Base-by-base conservation (phyloP, 1,140 invertebrate species). In the Galleria mellonella region DNA sequence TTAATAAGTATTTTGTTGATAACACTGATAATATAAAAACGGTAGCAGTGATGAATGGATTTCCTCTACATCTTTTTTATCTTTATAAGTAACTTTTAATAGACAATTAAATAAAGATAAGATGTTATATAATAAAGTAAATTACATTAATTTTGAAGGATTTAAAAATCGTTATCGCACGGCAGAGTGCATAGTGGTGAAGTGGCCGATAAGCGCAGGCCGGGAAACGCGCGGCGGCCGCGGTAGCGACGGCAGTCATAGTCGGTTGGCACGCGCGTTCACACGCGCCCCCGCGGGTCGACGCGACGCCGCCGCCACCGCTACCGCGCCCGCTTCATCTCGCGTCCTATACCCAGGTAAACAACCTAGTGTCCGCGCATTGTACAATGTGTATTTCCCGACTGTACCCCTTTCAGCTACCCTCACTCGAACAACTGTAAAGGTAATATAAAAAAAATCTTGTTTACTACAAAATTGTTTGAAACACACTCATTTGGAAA, bases 251-350 rank as follows among this genome's bases (percentile, higher is more conserved):
- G 47, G 77, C 74, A 82, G 77, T 82, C 53, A 62, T 46, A 63
- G 50, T 71, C 72, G 65, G 73, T 63, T 67, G 67, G 72, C 69
- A 69, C 62, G 65, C 65, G 71, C 69, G 74, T 66, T 54, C 67
- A 76, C 65, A 78, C 77, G 77, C 72, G 70, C 64, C 33, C 39
- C 33, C 54, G 72, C 69, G 74, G 72, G 62, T 51, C 59, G 40
- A 54, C 51, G 68, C 66, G 57, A 56, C 60, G 62, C 53, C 66
- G 48, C 49, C 61, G 62, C 55, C 61, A 46, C 38, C 68, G 70
- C 68, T 66, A 47, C 51, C 69, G 62, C 62, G 44, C 38, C 55
- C 55, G 58, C 2, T 48, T 10, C 39, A 37, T 27, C 36, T 23
- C 53, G 39, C 53, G 55, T 47, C 61, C 43, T 43, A 55, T 46